Percentiles rank a stretch among this genome's conserved stretches.
phyloP scores from a whole-genome alignment of 2,797 vertebrate species.

The Hydrophis major region DNA sequence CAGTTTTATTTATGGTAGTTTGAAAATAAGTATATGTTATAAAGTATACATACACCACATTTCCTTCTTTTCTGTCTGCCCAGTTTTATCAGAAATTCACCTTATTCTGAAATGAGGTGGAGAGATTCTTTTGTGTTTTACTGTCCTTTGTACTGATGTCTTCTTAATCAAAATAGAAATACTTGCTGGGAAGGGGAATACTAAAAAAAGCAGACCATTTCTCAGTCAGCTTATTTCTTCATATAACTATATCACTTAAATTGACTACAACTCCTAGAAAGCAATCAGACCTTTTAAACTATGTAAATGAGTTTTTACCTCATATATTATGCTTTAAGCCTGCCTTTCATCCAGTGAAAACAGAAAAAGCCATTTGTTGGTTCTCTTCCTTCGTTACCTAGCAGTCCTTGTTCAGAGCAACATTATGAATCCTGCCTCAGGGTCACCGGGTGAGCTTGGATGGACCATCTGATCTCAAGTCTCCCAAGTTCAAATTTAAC shows the following conservation, averaged over 20 bases:
- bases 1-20: not conserved
- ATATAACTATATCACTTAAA: not conserved
- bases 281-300: not conserved
- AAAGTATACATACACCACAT: not conserved
- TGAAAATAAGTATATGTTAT: not conserved
- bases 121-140: not conserved
- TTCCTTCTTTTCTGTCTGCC: not conserved
- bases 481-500: not conserved
- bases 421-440: not conserved
- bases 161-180: not conserved
- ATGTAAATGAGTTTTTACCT: not conserved
- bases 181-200: not conserved
- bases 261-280: not conserved
- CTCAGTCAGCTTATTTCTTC: not conserved
- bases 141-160: not conserved
- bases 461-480: not conserved
- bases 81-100: not conserved
- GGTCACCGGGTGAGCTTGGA: not conserved
- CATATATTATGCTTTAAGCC: not conserved
- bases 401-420: not conserved
- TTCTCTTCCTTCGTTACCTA: not conserved
- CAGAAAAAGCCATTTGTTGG: not conserved
- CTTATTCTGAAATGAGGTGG: not conserved
- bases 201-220: not conserved
- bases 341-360: not conserved